phyloP scores from a whole-genome alignment of 1,140 invertebrate genomes.

The Cherax quadricarinatus region DNA sequence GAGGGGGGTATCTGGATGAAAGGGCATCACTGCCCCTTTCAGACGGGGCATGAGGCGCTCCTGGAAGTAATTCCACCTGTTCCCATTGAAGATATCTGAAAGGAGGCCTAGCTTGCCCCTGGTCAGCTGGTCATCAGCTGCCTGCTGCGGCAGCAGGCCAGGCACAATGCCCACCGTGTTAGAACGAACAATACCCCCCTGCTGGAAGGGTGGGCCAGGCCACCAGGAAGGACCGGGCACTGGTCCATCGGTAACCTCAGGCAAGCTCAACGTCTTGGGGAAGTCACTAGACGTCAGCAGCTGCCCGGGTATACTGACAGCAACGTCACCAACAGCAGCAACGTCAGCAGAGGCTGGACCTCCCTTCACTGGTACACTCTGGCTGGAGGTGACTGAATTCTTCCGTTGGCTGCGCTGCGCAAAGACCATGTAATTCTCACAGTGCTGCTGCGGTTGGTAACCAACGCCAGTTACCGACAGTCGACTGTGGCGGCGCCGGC shows the following conservation, averaged over 20 bases:
- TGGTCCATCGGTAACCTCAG: not conserved
- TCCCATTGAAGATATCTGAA: constrained; percentile 19
- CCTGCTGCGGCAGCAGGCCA: not conserved
- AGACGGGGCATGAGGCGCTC: constrained; percentile 9
- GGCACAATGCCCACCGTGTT: not conserved
- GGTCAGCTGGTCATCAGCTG: not conserved
- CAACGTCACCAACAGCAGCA: not conserved
- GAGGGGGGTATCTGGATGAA: not conserved
- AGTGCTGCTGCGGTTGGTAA: not conserved
- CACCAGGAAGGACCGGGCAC: constrained; percentile 41
- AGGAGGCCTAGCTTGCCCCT: not conserved
- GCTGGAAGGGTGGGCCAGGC: constrained; percentile 53
- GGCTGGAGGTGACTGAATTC: constrained; percentile 30
- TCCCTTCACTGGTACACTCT: constrained; percentile 39
- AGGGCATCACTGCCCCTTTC: not conserved
- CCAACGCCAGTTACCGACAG: not conserved
- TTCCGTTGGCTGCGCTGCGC: constrained; percentile 30
- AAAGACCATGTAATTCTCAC: constrained; percentile 38
- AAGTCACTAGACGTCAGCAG: not conserved
- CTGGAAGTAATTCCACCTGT: constrained; percentile 15
- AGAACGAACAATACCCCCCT: constrained; percentile 24
- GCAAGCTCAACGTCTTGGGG: not conserved
- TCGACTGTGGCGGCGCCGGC: not conserved
- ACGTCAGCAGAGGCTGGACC: not conserved
- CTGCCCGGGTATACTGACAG: constrained; percentile 39